Conservation (phyloP, 2,888 invertebrate species). For the Lasiommata megera region DNA sequence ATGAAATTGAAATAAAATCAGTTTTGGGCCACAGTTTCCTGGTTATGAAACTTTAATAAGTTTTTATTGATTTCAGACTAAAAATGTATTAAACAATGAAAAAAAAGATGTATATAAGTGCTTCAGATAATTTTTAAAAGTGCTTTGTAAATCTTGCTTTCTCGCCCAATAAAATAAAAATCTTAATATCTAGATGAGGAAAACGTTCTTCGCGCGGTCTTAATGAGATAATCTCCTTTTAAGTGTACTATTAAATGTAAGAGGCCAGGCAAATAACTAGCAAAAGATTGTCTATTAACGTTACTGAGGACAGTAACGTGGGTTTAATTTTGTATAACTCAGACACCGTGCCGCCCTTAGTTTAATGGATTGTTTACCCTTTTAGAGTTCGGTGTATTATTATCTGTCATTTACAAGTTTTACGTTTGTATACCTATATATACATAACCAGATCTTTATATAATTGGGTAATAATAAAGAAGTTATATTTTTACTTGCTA, state of each 20-base stretch:
- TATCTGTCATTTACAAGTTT: not conserved
- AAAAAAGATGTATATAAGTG: no score
- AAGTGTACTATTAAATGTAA: constrained; percentile 1
- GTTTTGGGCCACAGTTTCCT: no score
- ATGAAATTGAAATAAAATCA: no score
- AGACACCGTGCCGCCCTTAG: constrained; percentile 9
- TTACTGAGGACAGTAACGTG: not conserved
- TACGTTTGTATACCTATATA: no score
- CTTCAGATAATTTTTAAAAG: not conserved
- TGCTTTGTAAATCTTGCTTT: not conserved
- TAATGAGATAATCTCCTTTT: not conserved
- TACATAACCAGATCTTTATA: no score
- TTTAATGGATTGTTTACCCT: constrained; percentile 4
- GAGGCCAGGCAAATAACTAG: not conserved
- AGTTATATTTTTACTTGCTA: no score
- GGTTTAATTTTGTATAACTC: not conserved
- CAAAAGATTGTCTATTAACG: not conserved
- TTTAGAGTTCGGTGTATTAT: not conserved
- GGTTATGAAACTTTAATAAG: no score
- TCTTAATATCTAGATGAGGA: not conserved
- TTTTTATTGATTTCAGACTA: no score
- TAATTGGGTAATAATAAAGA: no score
- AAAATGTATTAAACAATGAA: no score
- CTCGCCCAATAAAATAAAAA: not conserved
- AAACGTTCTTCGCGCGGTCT: not conserved